Evolutionary conservation across 2,888 invertebrate species (phyloP).

Genomic region (Argyresthia goedartella): DNA sequence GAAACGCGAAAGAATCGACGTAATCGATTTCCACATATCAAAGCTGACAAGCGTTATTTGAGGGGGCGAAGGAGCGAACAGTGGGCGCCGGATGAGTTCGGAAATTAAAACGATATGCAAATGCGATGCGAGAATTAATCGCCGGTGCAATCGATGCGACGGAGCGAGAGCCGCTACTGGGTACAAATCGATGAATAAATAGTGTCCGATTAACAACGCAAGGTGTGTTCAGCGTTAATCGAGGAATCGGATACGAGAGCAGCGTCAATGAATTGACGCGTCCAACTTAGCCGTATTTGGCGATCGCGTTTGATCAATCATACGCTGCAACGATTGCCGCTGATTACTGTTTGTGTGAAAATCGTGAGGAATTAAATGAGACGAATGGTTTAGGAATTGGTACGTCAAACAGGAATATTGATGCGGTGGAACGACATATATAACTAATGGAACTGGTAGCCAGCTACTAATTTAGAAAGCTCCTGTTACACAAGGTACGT

Average conservation of each 20-base stretch:
- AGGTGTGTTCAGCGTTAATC: constrained; percentile 46
- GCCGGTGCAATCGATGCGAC: constrained; percentile 52
- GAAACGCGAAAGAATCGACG: constrained; percentile 40
- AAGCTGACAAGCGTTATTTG: constrained; percentile 50
- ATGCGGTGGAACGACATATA: no score
- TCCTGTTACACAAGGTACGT: constrained; percentile 38
- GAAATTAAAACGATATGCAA: constrained; percentile 66
- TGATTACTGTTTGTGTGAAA: constrained; percentile 26
- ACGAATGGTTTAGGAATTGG: not conserved
- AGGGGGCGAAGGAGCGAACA: constrained; percentile 41
- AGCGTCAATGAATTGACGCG: constrained; percentile 41
- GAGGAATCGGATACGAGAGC: constrained; percentile 30
- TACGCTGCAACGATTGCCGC: constrained; percentile 30
- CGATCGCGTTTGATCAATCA: constrained; percentile 31
- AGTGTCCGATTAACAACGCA: constrained; percentile 50
- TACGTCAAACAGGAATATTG: no score
- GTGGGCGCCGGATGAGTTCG: constrained; percentile 61
- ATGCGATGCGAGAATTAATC: constrained; percentile 55
- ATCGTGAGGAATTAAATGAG: constrained; percentile 24
- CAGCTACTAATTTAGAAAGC: constrained; percentile 24
- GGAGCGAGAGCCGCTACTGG: constrained; percentile 49
- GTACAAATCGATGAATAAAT: constrained; percentile 64
- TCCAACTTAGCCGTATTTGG: constrained; percentile 34
- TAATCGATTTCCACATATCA: constrained; percentile 59
- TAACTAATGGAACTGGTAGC: not conserved